phyloP scores from a whole-genome alignment of 2,113 vertebrate species.

The Nestor notabilis region DNA sequence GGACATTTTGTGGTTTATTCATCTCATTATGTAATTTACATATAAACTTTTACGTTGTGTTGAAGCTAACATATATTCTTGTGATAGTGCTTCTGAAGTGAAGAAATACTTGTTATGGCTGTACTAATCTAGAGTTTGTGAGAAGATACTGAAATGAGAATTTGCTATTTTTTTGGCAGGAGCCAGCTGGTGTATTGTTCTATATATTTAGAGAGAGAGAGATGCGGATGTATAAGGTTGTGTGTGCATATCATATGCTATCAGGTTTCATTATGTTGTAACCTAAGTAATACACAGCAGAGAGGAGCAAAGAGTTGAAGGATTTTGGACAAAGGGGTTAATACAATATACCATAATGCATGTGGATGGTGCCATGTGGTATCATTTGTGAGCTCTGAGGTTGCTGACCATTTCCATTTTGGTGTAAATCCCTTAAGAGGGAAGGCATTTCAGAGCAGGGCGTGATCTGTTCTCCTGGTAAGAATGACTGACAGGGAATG shows the following conservation, averaged over 20 bases:
- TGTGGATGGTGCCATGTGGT: background rate
- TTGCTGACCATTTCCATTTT: constrained; percentile 53
- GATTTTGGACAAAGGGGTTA: background rate
- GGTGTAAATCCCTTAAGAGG: constrained; percentile 48
- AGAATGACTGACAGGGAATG: constrained; percentile 60
- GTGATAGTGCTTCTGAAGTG: background rate
- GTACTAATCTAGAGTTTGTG: background rate
- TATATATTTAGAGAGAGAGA: fast-evolving
- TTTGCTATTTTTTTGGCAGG: background rate
- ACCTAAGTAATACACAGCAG: background rate
- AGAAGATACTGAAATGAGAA: background rate
- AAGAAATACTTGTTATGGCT: background rate
- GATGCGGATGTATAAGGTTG: background rate
- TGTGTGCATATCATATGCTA: fast-evolving
- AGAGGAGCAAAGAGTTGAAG: background rate
- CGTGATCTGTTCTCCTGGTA: constrained; percentile 18
- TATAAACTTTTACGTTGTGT: background rate
- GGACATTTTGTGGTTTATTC: background rate
- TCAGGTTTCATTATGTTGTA: background rate
- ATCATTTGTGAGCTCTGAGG: constrained; percentile 7
- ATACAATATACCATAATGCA: background rate
- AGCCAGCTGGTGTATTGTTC: background rate
- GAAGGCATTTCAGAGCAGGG: constrained; percentile 42
- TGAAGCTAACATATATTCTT: background rate
- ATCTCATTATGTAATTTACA: background rate